Evolutionary conservation across 2,888 invertebrate genomes (phyloP), one percentile per base, ranked within the genome.

Genomic region (Drosophila emarginata): DNA sequence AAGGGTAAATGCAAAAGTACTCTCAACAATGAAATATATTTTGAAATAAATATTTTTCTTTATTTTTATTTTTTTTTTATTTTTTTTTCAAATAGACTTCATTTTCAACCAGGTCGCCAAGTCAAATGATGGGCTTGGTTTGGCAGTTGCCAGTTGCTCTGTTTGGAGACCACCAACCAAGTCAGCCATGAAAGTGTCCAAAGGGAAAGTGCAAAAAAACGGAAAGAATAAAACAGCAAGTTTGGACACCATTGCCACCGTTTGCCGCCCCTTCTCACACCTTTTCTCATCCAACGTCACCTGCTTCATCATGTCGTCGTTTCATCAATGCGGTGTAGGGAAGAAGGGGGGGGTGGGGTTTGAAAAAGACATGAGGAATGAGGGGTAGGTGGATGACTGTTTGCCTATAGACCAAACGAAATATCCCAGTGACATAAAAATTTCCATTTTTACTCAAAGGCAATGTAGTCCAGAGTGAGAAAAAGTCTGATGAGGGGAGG

Each of bases 381-480:
- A 14, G 14, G 14, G 14, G 15, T 11, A 9, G 4, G 40, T 11
- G 14, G 40, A 9, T 9, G 40, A 18, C 15, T 45, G 12, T 9
- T 9, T 9, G 32, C 32, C 32, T 32, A 12, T 45, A 45, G 12
- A 18, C 11, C 18, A 4, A 45, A 45, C 9, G 18, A 45, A 77
- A 64, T 80, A 65, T 74, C 45, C 65, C 70, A 71, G 72, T 80
- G 74, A 78, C 78, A 71, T 76, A 53, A 62, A 78, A 78, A 74
- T 83, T 74, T 80, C 69, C 74, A 76, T 86, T 73, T 75, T 51
- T 18, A 61, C 75, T 80, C 59, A 74, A 72, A 69, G 45, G 21
- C 18, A 45, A 45, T 21, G 18, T 18, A 11, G 18, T 21, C 21
- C 60, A 58, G 66, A 59, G 61, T 60, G 60, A 53, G 66, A 56